Percentiles rank a stretch among this genome's conserved stretches.
Conservation (phyloP, 2,113 vertebrate species). For the Carlito syrichta region DNA sequence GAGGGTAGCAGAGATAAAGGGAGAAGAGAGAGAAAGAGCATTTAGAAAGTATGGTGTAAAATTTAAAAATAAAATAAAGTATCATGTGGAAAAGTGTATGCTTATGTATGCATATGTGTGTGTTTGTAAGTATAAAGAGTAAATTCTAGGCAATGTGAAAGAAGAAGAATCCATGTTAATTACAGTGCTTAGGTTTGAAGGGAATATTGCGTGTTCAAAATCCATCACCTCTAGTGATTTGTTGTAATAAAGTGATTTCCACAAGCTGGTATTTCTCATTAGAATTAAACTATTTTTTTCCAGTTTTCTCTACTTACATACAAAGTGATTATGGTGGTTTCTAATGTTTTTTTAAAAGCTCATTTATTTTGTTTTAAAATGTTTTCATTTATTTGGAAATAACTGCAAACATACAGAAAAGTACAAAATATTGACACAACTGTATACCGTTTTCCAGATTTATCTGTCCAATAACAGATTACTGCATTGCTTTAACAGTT, state of each 20-base stretch:
- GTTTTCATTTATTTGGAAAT: background rate
- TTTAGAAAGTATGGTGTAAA: background rate
- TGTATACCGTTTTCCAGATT: background rate
- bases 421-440: background rate
- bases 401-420: background rate
- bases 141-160: background rate
- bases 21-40: no score
- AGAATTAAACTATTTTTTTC: background rate
- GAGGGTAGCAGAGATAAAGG: background rate
- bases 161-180: background rate
- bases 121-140: background rate
- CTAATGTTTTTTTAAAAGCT: background rate
- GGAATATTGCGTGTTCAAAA: background rate
- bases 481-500: background rate
- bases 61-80: no score
- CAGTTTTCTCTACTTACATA: background rate
- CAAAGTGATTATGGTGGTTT: background rate
- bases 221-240: background rate
- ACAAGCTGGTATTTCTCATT: slow-evolving; percentile 3
- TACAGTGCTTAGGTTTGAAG: background rate
- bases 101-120: background rate
- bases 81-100: background rate
- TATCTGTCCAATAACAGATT: background rate
- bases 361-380: background rate
- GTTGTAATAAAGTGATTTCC: slow-evolving; percentile 20